These are phyloP conservation scores for Macrotis lagotis DNA, from an alignment of 2,113 vertebrate species.

Conservation along the genomic window DNA sequence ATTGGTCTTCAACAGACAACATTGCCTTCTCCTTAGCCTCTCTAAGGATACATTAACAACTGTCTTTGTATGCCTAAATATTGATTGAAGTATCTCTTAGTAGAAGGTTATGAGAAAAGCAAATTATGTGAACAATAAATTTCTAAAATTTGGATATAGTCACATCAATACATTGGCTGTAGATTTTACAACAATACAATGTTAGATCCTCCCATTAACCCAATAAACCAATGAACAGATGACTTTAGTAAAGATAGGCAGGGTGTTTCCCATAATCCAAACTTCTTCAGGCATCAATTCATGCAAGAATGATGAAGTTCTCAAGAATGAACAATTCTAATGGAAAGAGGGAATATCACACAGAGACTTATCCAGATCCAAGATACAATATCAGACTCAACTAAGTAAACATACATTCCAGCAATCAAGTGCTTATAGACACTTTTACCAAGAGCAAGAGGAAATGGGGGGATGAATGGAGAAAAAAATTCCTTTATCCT, in stretches of 20 bases:
- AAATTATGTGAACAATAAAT: constrained; percentile 34
- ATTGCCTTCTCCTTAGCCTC: constrained; percentile 58
- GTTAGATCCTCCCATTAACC: constrained; percentile 55
- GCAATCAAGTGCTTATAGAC: no score
- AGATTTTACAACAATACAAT: constrained; percentile 59
- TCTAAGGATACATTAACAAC: constrained; percentile 67
- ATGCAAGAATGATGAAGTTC: no score
- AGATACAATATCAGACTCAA: no score
- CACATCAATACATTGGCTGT: constrained; percentile 73
- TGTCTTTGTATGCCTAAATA: constrained; percentile 71
- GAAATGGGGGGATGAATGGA: no score
- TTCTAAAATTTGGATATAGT: constrained; percentile 64
- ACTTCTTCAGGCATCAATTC: no score
- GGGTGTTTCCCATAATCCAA: no score
- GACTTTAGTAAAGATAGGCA: no score
- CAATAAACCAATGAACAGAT: no score
- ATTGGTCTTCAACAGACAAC: constrained; percentile 34
- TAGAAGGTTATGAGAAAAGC: constrained; percentile 65
- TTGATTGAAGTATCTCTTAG: constrained; percentile 68
- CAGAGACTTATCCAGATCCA: no score
- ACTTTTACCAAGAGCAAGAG: no score
- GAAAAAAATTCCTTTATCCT: no score
- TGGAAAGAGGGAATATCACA: constrained; percentile 10
- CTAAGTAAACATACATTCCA: no score
- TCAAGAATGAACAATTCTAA: constrained; percentile 5